Evolutionary conservation across 2,888 invertebrate species (phyloP).

Genomic region (Pardosa pseudoannulata): DNA sequence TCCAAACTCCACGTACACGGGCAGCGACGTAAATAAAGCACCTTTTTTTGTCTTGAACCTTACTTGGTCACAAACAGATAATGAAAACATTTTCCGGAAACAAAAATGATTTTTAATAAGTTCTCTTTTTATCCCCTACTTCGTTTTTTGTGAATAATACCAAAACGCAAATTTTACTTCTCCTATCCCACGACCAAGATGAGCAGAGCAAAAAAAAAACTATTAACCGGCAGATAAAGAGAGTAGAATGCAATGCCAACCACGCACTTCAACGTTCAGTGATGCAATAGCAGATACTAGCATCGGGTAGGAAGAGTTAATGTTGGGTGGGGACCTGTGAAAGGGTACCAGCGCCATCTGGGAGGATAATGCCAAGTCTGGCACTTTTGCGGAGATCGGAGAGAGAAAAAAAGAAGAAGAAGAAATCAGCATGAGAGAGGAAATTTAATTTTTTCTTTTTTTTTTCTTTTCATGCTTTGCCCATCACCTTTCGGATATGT

Average conservation of each 20-base stretch:
- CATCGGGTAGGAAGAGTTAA: slow-evolving; percentile 24
- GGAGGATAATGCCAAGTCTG: background rate
- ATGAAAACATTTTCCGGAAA: slow-evolving; percentile 67
- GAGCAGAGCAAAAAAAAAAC: too few species aligned
- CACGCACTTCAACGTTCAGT: slow-evolving; percentile 3
- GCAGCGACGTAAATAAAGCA: slow-evolving; percentile 58
- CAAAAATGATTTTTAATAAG: too few species aligned
- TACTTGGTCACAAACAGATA: slow-evolving; percentile 73
- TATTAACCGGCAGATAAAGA: background rate
- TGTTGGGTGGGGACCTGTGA: slow-evolving; percentile 18
- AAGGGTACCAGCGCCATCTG: slow-evolving; percentile 40
- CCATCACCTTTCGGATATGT: too few species aligned
- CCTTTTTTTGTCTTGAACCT: slow-evolving; percentile 72
- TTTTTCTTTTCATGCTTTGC: too few species aligned
- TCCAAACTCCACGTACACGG: slow-evolving; percentile 72
- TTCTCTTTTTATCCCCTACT: too few species aligned
- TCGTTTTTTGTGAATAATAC: too few species aligned
- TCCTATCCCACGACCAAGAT: too few species aligned
- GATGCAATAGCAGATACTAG: slow-evolving; percentile 48
- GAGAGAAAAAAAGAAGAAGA: background rate
- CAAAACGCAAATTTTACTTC: too few species aligned
- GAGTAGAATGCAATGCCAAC: background rate
- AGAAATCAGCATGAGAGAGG: background rate
- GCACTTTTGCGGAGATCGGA: background rate
- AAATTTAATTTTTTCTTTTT: slow-evolving; percentile 1